Evolutionary conservation across 2,888 invertebrate genomes (phyloP).

Genomic region (Koerneria pararmatus): DNA sequence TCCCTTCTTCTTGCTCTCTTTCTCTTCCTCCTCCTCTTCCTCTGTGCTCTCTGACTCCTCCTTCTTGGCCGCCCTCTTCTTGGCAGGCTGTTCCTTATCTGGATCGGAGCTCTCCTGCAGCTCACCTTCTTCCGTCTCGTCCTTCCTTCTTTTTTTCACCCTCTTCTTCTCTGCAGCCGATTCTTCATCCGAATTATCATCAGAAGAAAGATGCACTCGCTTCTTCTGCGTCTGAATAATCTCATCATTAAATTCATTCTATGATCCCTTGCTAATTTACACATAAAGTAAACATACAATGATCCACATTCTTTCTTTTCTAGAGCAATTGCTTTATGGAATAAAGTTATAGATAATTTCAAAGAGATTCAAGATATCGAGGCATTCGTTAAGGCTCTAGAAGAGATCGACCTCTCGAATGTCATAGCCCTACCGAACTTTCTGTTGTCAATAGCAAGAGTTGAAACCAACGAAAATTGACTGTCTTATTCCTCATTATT

Average conservation of each 20-base stretch:
- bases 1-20: neutral
- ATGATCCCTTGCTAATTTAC: neutral
- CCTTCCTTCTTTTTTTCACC: neutral
- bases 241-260: neutral
- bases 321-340: too few relatives aligned
- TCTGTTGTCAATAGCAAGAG: too few relatives aligned
- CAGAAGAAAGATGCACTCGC: conserved; percentile 16
- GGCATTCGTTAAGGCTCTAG: too few relatives aligned
- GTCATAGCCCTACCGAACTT: neutral
- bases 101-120: neutral
- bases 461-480: too few relatives aligned
- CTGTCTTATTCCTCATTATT: too few relatives aligned
- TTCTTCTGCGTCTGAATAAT: conserved; percentile 11
- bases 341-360: too few relatives aligned
- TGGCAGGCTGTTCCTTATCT: neutral
- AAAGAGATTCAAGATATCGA: too few relatives aligned
- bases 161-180: neutral
- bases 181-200: conserved; percentile 15
- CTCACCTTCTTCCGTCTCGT: conserved; percentile 2
- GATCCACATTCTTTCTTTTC: too few relatives aligned
- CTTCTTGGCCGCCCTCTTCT: neutral
- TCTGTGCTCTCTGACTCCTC: neutral
- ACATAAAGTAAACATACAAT: too few relatives aligned
- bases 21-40: conserved; percentile 6
- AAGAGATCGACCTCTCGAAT: too few relatives aligned